Evolutionary conservation across 37 sponge, comb jelly and placozoan genomes (phyloP).

Genomic region (Chondrosia reniformis): DNA sequence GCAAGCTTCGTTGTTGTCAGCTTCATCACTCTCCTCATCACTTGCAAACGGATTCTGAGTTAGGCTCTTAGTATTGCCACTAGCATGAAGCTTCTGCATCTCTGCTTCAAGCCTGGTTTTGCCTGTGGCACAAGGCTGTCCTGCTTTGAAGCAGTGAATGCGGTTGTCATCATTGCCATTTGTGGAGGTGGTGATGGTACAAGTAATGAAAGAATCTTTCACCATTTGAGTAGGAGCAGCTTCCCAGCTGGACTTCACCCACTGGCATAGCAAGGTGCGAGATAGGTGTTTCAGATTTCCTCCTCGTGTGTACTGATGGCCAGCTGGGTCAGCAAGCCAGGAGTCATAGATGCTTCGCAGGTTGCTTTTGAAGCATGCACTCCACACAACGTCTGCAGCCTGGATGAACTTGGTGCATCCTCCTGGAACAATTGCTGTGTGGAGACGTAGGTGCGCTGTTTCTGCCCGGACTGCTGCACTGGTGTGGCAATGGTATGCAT

Average conservation of each 20-base stretch:
- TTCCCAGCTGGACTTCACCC: constrained; percentile 10
- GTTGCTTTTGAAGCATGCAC: not conserved
- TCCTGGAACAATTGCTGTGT: constrained; percentile 32
- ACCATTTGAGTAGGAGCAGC: not conserved
- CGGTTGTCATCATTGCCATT: not conserved
- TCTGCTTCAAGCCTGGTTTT: not conserved
- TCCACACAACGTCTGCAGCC: constrained; percentile 13
- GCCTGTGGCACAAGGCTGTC: constrained; percentile 20
- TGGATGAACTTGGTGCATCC: constrained; percentile 1
- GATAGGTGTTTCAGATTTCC: not conserved
- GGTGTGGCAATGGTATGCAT: no score
- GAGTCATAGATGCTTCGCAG: not conserved
- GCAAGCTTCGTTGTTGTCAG: constrained; percentile 9
- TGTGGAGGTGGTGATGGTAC: not conserved
- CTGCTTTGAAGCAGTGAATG: constrained; percentile 19
- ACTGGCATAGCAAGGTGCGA: not conserved
- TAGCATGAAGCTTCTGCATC: not conserved
- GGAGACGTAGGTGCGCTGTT: not conserved
- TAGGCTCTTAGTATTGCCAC: not conserved
- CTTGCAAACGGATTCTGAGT: not conserved
- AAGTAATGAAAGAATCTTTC: not conserved
- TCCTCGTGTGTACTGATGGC: not conserved
- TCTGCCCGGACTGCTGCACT: not conserved
- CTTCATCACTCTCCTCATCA: constrained; percentile 6
- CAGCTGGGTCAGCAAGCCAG: constrained; percentile 10